A percentile compares a stretch with the other conserved stretches of the same genome.
Conservation (phyloP, 2,113 vertebrate genomes). For the Melanerpes aurifrons region DNA sequence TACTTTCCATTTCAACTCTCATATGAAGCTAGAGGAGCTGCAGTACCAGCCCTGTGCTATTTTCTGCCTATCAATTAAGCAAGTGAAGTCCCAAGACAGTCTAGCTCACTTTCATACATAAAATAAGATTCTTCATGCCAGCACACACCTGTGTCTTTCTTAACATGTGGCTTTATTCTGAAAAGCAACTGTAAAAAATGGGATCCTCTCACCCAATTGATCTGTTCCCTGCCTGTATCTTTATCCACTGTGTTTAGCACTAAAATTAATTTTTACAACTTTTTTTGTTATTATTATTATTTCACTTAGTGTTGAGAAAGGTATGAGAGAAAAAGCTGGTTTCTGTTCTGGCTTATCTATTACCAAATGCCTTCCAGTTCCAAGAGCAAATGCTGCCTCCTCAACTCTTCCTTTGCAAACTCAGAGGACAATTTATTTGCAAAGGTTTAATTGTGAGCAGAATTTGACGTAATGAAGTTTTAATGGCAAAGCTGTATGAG, state of each 20-base stretch:
- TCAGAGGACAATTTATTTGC: conserved; percentile 33
- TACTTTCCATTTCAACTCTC: conserved; percentile 51
- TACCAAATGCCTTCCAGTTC: not conserved
- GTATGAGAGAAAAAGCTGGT: not conserved
- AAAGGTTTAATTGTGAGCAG: conserved; percentile 48
- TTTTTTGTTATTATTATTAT: not conserved
- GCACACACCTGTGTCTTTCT: not conserved
- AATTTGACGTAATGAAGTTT: conserved; percentile 48
- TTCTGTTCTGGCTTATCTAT: not conserved
- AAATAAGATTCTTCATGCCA: conserved; percentile 33
- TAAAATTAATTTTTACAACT: not conserved
- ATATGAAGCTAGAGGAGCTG: conserved; percentile 8
- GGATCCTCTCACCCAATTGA: not conserved
- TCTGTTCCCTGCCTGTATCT: not conserved
- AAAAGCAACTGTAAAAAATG: not conserved
- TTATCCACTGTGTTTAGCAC: not conserved
- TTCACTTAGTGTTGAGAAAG: not conserved
- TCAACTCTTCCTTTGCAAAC: conserved; percentile 8
- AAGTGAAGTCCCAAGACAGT: conserved; percentile 51
- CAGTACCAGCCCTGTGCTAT: conserved; percentile 23
- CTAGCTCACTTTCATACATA: conserved; percentile 30
- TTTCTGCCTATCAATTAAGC: conserved; percentile 56
- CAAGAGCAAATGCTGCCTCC: not conserved
- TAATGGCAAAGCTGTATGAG: conserved; percentile 49
- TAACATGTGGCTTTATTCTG: conserved; percentile 42